Evolutionary conservation across 2,888 invertebrate species (phyloP).

Genomic region (Antheraea yamamai): DNA sequence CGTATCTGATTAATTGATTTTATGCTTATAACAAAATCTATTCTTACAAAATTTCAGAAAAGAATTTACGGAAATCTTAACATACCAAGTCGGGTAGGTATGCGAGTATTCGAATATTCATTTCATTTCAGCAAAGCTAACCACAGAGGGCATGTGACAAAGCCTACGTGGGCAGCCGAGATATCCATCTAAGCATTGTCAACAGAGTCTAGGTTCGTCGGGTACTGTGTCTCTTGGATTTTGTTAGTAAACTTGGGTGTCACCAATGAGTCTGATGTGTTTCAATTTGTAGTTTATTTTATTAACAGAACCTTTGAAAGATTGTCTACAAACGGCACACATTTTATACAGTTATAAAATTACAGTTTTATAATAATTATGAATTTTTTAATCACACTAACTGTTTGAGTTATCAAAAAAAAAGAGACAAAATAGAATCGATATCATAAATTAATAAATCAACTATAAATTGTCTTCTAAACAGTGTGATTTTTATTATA

Average conservation of each 20-base stretch:
- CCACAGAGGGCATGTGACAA: slow-evolving; percentile 30
- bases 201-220: slow-evolving; percentile 27
- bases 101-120: slow-evolving; percentile 14
- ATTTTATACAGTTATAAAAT: background rate
- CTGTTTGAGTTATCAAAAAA: background rate
- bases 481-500: too few relatives aligned
- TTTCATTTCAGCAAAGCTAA: slow-evolving; percentile 16
- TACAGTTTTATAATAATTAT: background rate
- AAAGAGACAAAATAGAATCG: background rate
- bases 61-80: background rate
- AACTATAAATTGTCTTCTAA: background rate
- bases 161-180: slow-evolving; percentile 39
- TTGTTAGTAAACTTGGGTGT: slow-evolving; percentile 41
- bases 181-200: slow-evolving; percentile 47
- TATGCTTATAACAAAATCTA: background rate
- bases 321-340: background rate
- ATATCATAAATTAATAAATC: background rate
- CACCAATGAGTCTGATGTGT: slow-evolving; percentile 4
- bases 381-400: background rate
- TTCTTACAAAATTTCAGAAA: background rate
- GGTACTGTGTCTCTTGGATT: slow-evolving; percentile 32
- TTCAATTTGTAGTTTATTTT: slow-evolving; percentile 5
- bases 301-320: background rate
- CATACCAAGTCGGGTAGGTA: background rate
- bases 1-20: background rate